phyloP scores from a whole-genome alignment of 1,140 invertebrate species.

The Caerostris darwini region DNA sequence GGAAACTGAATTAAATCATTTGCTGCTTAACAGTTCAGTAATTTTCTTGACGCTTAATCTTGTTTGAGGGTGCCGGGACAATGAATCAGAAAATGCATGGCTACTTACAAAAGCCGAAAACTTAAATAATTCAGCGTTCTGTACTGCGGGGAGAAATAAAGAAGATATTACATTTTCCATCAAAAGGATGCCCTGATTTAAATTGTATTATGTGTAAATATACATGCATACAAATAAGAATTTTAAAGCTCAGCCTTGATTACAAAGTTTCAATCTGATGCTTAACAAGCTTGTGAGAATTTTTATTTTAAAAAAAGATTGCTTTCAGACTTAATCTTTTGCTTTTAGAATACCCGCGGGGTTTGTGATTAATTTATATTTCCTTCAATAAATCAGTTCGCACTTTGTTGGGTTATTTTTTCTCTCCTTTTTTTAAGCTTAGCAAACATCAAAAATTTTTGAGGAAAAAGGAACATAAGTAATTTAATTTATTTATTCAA shows the following conservation, averaged over 20 bases:
- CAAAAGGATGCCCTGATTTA: neutral
- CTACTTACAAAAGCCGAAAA: neutral
- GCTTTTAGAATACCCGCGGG: too few relatives aligned
- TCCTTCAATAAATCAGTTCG: too few relatives aligned
- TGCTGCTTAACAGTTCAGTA: conserved; percentile 2
- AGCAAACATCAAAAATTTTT: too few relatives aligned
- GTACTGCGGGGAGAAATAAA: neutral
- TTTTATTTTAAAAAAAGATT: too few relatives aligned
- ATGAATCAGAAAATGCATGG: neutral
- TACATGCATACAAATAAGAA: neutral
- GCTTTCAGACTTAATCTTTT: too few relatives aligned
- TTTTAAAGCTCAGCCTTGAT: neutral
- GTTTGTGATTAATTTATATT: too few relatives aligned
- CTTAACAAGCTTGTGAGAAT: too few relatives aligned
- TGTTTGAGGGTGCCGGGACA: neutral
- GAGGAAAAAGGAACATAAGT: too few relatives aligned
- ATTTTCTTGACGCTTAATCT: conserved; percentile 11
- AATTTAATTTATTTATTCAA: too few relatives aligned
- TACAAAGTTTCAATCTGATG: neutral
- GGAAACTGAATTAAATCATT: conserved; percentile 38
- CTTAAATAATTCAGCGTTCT: neutral
- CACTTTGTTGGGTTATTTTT: too few relatives aligned
- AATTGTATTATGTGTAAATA: neutral
- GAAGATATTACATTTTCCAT: neutral
- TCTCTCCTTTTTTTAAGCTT: too few relatives aligned